Percentiles rank a stretch among this genome's conserved stretches.
Evolutionary conservation across 2,797 vertebrate species (phyloP).

Genomic region (Ctenopoma multispine): DNA sequence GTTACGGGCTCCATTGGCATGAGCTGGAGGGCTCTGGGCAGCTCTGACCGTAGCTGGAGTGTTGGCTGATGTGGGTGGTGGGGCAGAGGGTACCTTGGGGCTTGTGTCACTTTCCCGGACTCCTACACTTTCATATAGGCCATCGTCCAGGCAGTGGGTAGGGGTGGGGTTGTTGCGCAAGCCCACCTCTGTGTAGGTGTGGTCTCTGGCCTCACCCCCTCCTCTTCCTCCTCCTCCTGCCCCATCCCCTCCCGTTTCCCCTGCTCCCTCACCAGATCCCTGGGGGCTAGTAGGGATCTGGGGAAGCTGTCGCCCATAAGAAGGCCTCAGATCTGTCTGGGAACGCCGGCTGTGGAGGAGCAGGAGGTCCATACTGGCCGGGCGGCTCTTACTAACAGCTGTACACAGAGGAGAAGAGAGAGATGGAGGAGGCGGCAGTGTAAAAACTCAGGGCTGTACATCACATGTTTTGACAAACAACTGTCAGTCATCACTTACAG

Average conservation of each 20-base stretch:
- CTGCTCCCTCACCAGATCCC: slow-evolving; percentile 60
- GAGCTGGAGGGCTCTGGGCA: slow-evolving; percentile 70
- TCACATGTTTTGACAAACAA: slow-evolving; percentile 38
- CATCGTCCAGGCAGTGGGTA: slow-evolving; percentile 77
- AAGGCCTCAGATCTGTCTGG: slow-evolving; percentile 79
- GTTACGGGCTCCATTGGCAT: slow-evolving; percentile 49
- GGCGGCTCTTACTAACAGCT: slow-evolving; percentile 83
- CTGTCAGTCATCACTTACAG: slow-evolving; percentile 76
- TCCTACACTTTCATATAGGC: slow-evolving; percentile 84
- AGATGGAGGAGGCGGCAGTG: not conserved
- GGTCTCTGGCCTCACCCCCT: slow-evolving; percentile 70
- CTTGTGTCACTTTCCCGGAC: slow-evolving; percentile 63
- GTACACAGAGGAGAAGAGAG: slow-evolving; percentile 8
- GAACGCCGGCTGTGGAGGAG: slow-evolving; percentile 82
- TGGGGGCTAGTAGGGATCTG: slow-evolving; percentile 76
- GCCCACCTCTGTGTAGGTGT: slow-evolving; percentile 84
- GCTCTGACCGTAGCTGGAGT: slow-evolving; percentile 60
- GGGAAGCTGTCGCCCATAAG: slow-evolving; percentile 78
- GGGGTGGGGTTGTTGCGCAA: slow-evolving; percentile 74
- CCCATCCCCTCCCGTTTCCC: slow-evolving; percentile 49
- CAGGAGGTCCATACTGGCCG: slow-evolving; percentile 87
- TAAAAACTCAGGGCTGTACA: slow-evolving; percentile 19
- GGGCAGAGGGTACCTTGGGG: slow-evolving; percentile 62
- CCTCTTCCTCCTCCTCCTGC: slow-evolving; percentile 39
- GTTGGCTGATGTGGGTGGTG: slow-evolving; percentile 57